Percentiles rank a stretch among this genome's conserved stretches.
These are phyloP conservation scores for Schlechtendalia chinensis DNA, from an alignment of 1,140 invertebrate species.

Conservation along the genomic window DNA sequence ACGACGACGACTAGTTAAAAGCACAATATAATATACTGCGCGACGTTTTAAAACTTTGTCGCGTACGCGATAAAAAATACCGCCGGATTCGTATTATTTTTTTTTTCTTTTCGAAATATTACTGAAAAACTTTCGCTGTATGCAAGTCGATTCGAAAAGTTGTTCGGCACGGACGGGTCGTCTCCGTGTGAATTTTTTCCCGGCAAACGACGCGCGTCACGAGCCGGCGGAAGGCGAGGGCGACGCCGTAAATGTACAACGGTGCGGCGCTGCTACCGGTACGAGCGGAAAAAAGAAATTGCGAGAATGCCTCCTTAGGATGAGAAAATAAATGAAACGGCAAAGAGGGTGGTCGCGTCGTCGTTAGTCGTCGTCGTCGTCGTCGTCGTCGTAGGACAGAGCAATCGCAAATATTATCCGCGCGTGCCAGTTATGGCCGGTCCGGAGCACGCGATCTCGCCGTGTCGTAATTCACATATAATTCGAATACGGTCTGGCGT, in stretches of 20 bases:
- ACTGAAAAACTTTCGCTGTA: conserved; percentile 21
- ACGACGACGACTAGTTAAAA: neutral
- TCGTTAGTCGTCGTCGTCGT: no score
- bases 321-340: no score
- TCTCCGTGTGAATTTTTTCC: conserved; percentile 32
- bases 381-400: neutral
- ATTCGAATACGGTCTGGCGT: neutral
- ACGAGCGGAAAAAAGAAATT: conserved; percentile 2
- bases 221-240: no score
- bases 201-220: neutral
- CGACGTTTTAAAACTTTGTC: neutral
- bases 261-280: no score
- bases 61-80: conserved; percentile 1
- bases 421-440: no score
- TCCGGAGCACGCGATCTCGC: conserved; percentile 20
- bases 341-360: no score
- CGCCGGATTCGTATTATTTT: neutral
- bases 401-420: conserved; percentile 18
- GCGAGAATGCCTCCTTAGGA: neutral
- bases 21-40: no score
- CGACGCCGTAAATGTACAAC: no score
- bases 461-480: neutral
- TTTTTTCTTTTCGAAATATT: conserved; percentile 10
- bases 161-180: neutral
- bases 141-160: conserved; percentile 33